These are phyloP conservation scores for Taphrorychus bicolor DNA, from an alignment of 2,888 invertebrate species.

Conservation along the genomic window DNA sequence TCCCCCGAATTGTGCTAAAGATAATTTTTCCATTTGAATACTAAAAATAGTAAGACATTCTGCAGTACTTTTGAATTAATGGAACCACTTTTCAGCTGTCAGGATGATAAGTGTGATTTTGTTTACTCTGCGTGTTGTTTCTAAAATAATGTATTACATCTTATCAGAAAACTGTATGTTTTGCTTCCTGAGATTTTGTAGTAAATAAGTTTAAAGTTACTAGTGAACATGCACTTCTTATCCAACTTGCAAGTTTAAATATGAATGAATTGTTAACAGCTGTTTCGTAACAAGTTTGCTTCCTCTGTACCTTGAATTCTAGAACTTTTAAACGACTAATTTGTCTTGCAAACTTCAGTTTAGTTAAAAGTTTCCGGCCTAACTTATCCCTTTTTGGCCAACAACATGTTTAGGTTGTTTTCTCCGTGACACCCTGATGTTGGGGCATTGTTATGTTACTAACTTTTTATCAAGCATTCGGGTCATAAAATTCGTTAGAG, in stretches of 20 bases:
- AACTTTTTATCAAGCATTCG: no score
- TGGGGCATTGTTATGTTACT: no score
- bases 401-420: no score
- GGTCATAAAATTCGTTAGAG: no score
- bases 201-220: no score
- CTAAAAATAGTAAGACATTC: background rate
- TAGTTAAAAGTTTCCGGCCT: background rate
- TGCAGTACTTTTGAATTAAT: slow-evolving; percentile 1
- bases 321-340: no score
- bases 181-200: no score
- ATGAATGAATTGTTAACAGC: background rate
- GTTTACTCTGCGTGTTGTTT: background rate
- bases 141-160: background rate
- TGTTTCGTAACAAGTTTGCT: background rate
- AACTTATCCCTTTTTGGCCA: no score
- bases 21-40: slow-evolving; percentile 9
- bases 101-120: background rate
- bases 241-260: no score
- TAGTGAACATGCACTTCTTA: no score
- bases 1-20: background rate
- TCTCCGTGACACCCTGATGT: no score
- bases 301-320: background rate
- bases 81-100: background rate
- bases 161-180: background rate
- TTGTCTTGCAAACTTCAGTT: background rate